Percentiles rank a stretch among this genome's conserved stretches.
These are phyloP conservation scores for Didymodactylos carnosus DNA, from an alignment of 2,888 invertebrate genomes.

Conservation along the genomic window DNA sequence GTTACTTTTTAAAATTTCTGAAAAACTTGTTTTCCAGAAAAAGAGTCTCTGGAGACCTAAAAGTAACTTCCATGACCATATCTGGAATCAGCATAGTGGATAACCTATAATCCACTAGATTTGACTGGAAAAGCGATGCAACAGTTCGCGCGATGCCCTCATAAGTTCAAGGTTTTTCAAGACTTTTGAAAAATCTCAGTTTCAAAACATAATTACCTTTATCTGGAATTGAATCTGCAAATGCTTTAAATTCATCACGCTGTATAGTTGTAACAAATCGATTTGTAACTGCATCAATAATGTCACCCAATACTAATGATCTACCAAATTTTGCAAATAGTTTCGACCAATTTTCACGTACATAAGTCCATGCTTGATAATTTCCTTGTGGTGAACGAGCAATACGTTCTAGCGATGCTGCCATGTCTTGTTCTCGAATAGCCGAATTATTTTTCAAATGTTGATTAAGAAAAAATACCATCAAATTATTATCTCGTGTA, in stretches of 20 bases:
- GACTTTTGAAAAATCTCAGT: no score
- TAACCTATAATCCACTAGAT: no score
- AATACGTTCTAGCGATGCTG: background rate
- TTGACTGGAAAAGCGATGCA: no score
- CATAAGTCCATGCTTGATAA: slow-evolving; percentile 3
- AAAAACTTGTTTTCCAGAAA: no score
- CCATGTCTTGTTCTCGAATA: slow-evolving; percentile 10
- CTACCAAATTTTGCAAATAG: background rate
- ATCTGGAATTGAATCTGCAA: background rate
- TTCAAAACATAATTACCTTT: background rate
- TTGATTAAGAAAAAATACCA: slow-evolving; percentile 3
- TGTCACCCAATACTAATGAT: background rate
- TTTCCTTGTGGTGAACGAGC: background rate
- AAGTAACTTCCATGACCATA: no score
- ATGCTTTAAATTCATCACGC: background rate
- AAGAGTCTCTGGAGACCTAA: no score
- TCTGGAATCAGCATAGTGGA: no score
- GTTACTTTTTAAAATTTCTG: no score
- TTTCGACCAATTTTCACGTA: slow-evolving; percentile 4
- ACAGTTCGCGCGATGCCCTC: no score
- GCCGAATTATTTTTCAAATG: background rate
- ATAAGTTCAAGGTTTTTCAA: no score
- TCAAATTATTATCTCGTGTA: background rate
- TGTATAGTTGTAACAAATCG: background rate
- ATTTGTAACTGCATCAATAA: background rate